phyloP scores from a whole-genome alignment of 2,797 vertebrate species.

The Microchirus variegatus region DNA sequence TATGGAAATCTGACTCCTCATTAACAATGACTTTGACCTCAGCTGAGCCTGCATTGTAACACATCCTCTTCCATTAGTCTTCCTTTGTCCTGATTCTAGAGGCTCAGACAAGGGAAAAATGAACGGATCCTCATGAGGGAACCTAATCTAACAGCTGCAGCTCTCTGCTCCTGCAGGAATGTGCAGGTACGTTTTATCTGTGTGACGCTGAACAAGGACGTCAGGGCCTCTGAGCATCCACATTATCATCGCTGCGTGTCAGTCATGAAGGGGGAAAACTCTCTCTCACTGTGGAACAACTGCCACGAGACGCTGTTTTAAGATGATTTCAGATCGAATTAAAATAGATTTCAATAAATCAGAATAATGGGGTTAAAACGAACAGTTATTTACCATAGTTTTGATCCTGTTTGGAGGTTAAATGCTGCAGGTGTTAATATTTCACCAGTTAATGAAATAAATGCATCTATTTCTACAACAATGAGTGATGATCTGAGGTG shows the following conservation, averaged over 20 bases:
- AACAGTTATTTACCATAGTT: no score
- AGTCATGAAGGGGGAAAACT: slow-evolving; percentile 12
- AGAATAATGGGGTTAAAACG: no score
- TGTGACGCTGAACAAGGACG: slow-evolving; percentile 43
- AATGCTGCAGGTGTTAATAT: no score
- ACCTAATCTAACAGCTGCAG: slow-evolving; percentile 28
- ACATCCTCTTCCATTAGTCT: neutral
- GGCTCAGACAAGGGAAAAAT: slow-evolving; percentile 8
- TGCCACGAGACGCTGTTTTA: no score
- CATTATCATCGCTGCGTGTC: slow-evolving; percentile 34
- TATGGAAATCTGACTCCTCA: neutral
- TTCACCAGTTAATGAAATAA: no score
- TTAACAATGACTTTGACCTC: neutral
- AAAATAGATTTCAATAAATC: no score
- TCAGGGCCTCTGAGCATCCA: slow-evolving; percentile 24
- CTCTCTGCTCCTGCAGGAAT: slow-evolving; percentile 47
- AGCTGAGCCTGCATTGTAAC: neutral
- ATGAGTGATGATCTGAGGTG: no score
- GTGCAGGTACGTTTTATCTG: slow-evolving; percentile 45
- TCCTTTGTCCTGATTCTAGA: neutral
- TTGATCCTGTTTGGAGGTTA: no score
- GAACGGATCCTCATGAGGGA: slow-evolving; percentile 23
- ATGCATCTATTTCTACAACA: no score
- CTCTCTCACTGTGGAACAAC: neutral
- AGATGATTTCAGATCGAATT: no score